These are phyloP conservation scores for Chaitophorus viminalis DNA, from an alignment of 2,888 invertebrate genomes.

Conservation along the genomic window DNA sequence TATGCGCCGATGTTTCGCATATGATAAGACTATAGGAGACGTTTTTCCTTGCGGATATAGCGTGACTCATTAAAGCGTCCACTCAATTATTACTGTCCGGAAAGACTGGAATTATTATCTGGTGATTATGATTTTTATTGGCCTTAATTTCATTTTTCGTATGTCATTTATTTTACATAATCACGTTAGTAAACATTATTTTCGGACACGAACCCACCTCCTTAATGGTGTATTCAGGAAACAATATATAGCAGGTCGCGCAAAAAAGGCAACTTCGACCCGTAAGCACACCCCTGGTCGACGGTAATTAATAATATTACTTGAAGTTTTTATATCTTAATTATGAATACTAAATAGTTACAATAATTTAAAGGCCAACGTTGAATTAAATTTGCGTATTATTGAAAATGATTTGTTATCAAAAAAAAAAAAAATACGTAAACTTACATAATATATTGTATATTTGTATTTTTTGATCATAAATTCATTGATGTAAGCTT, in stretches of 20 bases:
- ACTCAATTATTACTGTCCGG: conserved; percentile 62
- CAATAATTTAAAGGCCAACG: conserved; percentile 18
- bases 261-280: conserved; percentile 25
- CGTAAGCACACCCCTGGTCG: not conserved
- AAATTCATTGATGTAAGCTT: no score
- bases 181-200: conserved; percentile 59
- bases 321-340: conserved; percentile 60
- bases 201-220: conserved; percentile 59
- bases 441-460: no score
- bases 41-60: conserved; percentile 56
- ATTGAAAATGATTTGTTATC: not conserved
- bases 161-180: conserved; percentile 62
- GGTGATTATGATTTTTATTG: conserved; percentile 62
- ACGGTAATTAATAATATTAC: conserved; percentile 56
- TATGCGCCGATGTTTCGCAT: conserved; percentile 58
- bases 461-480: no score
- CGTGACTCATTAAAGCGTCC: conserved; percentile 62
- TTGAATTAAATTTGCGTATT: not conserved
- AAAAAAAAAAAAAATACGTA: no score
- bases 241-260: conserved; percentile 32
- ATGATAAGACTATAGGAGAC: conserved; percentile 61
- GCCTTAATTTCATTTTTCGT: conserved; percentile 62
- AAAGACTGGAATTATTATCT: conserved; percentile 60
- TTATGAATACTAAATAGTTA: conserved; percentile 42
- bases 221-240: conserved; percentile 56